Evolutionary conservation across 1,140 invertebrate genomes (phyloP).

Genomic region (Bicyclus anynana): DNA sequence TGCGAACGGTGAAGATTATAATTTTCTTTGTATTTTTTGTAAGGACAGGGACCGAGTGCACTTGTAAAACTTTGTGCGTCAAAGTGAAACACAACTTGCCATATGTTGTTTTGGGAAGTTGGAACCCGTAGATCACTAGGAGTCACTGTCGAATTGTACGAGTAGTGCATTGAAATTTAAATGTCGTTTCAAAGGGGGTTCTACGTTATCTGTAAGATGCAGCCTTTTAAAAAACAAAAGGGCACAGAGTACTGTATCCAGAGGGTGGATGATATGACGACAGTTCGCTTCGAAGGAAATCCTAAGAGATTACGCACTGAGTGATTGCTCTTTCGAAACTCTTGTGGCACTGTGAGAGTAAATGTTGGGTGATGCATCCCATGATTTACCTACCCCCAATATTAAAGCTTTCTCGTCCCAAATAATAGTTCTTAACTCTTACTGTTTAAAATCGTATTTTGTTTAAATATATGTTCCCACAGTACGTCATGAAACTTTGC

Average conservation of each 20-base stretch:
- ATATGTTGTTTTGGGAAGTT: slow-evolving; percentile 15
- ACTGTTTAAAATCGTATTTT: slow-evolving; percentile 30
- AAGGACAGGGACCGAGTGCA: slow-evolving; percentile 14
- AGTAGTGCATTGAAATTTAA: slow-evolving; percentile 42
- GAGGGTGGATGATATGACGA: slow-evolving; percentile 35
- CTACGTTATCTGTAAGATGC: slow-evolving; percentile 56
- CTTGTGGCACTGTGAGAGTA: slow-evolving; percentile 50
- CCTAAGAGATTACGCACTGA: slow-evolving; percentile 72
- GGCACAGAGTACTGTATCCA: slow-evolving; percentile 39
- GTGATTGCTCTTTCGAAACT: slow-evolving; percentile 72
- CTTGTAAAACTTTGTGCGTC: slow-evolving; percentile 7
- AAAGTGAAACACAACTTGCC: slow-evolving; percentile 15
- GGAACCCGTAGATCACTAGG: slow-evolving; percentile 10
- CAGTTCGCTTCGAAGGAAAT: slow-evolving; percentile 43
- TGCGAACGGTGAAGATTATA: slow-evolving; percentile 50
- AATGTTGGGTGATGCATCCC: slow-evolving; percentile 60
- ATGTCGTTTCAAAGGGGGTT: slow-evolving; percentile 34
- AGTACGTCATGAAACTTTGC: slow-evolving; percentile 41
- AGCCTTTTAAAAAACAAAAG: slow-evolving; percentile 67
- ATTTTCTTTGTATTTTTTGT: slow-evolving; percentile 58
- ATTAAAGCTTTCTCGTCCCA: slow-evolving; percentile 4
- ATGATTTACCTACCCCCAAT: slow-evolving; percentile 49
- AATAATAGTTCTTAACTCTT: slow-evolving; percentile 18
- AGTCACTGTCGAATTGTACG: slow-evolving; percentile 29
- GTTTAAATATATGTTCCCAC: slow-evolving; percentile 5